Base-by-base conservation (phyloP, 1,140 invertebrate species). In the Heliconius melpomene region DNA sequence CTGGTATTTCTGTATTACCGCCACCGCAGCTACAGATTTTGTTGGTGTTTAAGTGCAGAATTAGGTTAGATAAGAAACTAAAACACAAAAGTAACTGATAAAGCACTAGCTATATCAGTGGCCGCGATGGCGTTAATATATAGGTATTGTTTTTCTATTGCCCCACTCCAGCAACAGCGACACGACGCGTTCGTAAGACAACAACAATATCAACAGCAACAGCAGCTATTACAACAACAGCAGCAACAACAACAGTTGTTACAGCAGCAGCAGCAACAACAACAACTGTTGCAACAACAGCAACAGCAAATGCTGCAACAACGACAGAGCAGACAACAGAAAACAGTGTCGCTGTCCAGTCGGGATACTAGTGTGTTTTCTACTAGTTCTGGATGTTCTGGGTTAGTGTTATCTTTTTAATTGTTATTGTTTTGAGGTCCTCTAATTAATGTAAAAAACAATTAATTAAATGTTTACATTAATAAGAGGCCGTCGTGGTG, bases 361-460 rank as follows among this genome's bases (percentile, higher is more conserved):
- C 74, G 93, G 38, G 94, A 95, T 71, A 93, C 91, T 1, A 94
- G 93, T 75, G 89, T 93, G 0, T 94, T 91, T 80, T 95, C 93
- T 5, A 91, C 92, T 1, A 94, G 93, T 1, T 92, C 91, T 0
- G 89, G 90, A 0, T 95, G 94, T 83, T 94, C 92, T 1, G 91
- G 91, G 94, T 95, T 75, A 89, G 82, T 85, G 18, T 57, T 11
- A 8, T 71, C 29, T 80, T 57, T 23, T 16, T 3, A 46, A 3
- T 16, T 46, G 13, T 46, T 46, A 16, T 46, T 46, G 40, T 11
- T 46, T 13, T 13, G 40, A 46, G 13, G 40, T 2, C 1, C 11
- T 40, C 11, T 40, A 13, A 40, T 40, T 40, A 40, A 40, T 40
- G 38, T 40, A 40, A 40, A 40, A 11, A 40, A 11, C 38, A 40